phyloP scores from a whole-genome alignment of 2,113 vertebrate species.

The Gobiocypris rarus region DNA sequence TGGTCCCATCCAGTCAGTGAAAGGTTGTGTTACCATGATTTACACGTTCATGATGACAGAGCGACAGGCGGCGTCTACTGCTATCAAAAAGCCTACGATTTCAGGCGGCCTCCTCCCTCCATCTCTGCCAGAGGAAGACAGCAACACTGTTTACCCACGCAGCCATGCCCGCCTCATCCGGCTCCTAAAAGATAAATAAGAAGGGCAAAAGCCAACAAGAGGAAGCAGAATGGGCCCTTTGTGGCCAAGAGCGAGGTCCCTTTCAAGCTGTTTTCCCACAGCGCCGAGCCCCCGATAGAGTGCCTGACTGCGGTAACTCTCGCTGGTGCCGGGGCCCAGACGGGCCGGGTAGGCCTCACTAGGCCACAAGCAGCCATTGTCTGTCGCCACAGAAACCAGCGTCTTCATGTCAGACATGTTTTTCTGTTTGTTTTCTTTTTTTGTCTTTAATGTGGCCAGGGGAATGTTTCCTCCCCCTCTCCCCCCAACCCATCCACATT shows the following conservation, averaged over 20 bases:
- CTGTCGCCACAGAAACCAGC: constrained; percentile 85
- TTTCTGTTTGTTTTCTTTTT: constrained; percentile 87
- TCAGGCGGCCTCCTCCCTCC: constrained; percentile 10
- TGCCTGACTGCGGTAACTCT: constrained; percentile 82
- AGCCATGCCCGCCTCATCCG: constrained; percentile 66
- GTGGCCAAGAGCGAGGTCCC: constrained; percentile 77
- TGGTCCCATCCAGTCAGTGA: not conserved
- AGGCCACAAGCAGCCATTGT: constrained; percentile 84
- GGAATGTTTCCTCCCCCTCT: constrained; percentile 76
- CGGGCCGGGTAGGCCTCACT: constrained; percentile 77
- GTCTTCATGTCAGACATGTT: constrained; percentile 88
- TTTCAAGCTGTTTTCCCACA: constrained; percentile 82
- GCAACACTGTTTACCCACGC: constrained; percentile 52
- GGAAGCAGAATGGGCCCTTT: constrained; percentile 78
- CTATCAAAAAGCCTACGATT: constrained; percentile 1
- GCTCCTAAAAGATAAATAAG: constrained; percentile 78
- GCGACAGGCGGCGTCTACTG: constrained; percentile 51
- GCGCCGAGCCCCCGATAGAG: constrained; percentile 69
- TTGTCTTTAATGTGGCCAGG: constrained; percentile 82
- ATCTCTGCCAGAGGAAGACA: constrained; percentile 45
- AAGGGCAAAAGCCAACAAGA: constrained; percentile 75
- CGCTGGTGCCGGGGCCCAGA: constrained; percentile 83
- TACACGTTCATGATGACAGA: not conserved
- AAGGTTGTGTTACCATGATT: not conserved
- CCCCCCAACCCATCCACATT: constrained; percentile 73